These are phyloP conservation scores for Symphodus melops DNA, from an alignment of 2,113 vertebrate genomes.

Conservation along the genomic window DNA sequence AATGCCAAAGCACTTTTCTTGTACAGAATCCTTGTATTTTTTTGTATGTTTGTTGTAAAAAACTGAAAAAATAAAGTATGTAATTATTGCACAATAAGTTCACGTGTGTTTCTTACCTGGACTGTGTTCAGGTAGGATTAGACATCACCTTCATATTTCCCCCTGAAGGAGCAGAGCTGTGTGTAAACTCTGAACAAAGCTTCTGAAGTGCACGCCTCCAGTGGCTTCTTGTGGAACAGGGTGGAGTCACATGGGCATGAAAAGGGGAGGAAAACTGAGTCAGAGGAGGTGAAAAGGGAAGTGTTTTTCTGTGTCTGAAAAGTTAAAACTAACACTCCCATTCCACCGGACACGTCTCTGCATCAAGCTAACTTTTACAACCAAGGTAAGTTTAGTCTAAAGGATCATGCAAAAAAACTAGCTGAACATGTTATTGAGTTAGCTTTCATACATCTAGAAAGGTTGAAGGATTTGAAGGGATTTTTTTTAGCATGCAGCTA, in stretches of 20 bases:
- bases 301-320: slow-evolving; percentile 20
- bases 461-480: not conserved
- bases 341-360: slow-evolving; percentile 51
- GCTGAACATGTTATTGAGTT: not conserved
- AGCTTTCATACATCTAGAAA: not conserved
- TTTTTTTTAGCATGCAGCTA: not conserved
- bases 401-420: not conserved
- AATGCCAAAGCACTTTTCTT: slow-evolving; percentile 31
- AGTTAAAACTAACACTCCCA: slow-evolving; percentile 75
- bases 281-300: slow-evolving; percentile 47
- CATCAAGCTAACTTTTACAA: slow-evolving; percentile 50
- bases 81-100: not conserved
- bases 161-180: not conserved
- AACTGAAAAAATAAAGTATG: slow-evolving; percentile 36
- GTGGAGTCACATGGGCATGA: slow-evolving; percentile 55
- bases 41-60: slow-evolving; percentile 1
- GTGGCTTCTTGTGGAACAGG: slow-evolving; percentile 28
- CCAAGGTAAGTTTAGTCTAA: slow-evolving; percentile 66
- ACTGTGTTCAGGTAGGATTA: not conserved
- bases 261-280: slow-evolving; percentile 31
- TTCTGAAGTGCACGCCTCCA: not conserved
- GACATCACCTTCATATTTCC: not conserved
- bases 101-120: not conserved
- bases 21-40: not conserved
- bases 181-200: not conserved